Percentiles rank a stretch among this genome's conserved stretches.
phyloP scores from a whole-genome alignment of 2,888 invertebrate species.

The Thera britannica region DNA sequence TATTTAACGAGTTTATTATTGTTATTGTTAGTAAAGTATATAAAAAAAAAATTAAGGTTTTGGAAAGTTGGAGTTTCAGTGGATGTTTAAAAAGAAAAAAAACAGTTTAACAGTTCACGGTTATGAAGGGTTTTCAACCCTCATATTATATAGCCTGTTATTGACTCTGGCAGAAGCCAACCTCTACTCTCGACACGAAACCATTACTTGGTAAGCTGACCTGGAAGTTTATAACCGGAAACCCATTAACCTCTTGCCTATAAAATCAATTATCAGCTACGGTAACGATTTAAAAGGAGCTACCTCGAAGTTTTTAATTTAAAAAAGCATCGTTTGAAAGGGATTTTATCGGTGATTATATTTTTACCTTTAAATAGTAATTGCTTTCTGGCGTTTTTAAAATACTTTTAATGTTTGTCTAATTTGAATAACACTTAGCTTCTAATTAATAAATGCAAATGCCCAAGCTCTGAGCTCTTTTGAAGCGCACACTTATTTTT shows the following conservation, averaged over 20 bases:
- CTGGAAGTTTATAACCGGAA: conserved; percentile 45
- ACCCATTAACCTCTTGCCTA: conserved; percentile 24
- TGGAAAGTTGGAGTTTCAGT: too few relatives aligned
- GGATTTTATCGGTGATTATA: background rate
- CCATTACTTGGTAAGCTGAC: conserved; percentile 47
- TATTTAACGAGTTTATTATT: too few relatives aligned
- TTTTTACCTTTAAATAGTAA: too few relatives aligned
- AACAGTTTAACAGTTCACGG: background rate
- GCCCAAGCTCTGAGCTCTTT: conserved; percentile 3
- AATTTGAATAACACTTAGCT: conserved; percentile 6
- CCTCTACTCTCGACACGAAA: conserved; percentile 37
- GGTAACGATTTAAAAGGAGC: conserved; percentile 9
- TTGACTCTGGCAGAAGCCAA: conserved; percentile 11
- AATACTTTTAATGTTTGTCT: background rate
- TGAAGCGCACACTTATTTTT: background rate
- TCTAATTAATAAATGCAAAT: conserved; percentile 18
- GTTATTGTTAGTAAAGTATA: too few relatives aligned
- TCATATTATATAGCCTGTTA: background rate
- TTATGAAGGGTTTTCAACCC: background rate
- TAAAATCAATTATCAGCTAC: conserved; percentile 16
- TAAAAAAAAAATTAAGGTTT: too few relatives aligned
- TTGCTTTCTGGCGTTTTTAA: background rate
- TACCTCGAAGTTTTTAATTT: conserved; percentile 1
- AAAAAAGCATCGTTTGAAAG: conserved; percentile 5
- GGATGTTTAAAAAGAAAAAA: too few relatives aligned